Base-by-base conservation (phyloP, 2,888 invertebrate genomes). In the Venustoraphidia nigricollis region DNA sequence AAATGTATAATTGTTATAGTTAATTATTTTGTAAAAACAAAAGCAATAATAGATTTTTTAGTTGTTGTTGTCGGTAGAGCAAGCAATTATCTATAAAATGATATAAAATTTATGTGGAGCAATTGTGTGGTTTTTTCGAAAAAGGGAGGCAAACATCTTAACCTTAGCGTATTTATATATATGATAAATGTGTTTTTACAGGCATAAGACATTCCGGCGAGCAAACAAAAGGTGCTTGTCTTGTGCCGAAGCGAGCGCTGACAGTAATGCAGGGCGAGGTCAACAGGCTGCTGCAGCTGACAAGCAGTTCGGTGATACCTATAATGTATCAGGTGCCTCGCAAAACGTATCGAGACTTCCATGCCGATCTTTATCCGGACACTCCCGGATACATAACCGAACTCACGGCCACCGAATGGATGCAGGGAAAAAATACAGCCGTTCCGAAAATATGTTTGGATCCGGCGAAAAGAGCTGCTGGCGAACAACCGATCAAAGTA, bases 201-300 rank as follows among this genome's bases (percentile, higher is more conserved):
- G 45, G 94, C 17, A 68, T 87, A 52, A 74, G 87, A 48, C 89
- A 91, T 69, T 86, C 87, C 14, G 83, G 91, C n/a, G 93, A 94
- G 60, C 95, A 95, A 66, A 92, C 92, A 0, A 93, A 94, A 63
- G 95, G 95, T 5, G 91, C 91, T 3, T 91, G 92, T 58, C 65
- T 95, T 52, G 85, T 94, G 43, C 91, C 94, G 8, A 96, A 96
- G 70, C 72, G 92, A 50, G 90, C 91, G 0, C 69, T 96, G 38
- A 83, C 87, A 57, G 91, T 95, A n/a, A 96, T 96, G 95, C 87
- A 90, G 57, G 94, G 93, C 1, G 96, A 96, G 69, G 95, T 96
- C 5, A 92, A 94, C 68, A 71, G 94, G 54, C 75, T 96, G 43
- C 70, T 95, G 48, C 88, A 95, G 60, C 71, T 96, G 49, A 84